A percentile compares a stretch with the other conserved stretches of the same genome.
Evolutionary conservation across 2,888 invertebrate species (phyloP).

Genomic region (Netelia virgata): DNA sequence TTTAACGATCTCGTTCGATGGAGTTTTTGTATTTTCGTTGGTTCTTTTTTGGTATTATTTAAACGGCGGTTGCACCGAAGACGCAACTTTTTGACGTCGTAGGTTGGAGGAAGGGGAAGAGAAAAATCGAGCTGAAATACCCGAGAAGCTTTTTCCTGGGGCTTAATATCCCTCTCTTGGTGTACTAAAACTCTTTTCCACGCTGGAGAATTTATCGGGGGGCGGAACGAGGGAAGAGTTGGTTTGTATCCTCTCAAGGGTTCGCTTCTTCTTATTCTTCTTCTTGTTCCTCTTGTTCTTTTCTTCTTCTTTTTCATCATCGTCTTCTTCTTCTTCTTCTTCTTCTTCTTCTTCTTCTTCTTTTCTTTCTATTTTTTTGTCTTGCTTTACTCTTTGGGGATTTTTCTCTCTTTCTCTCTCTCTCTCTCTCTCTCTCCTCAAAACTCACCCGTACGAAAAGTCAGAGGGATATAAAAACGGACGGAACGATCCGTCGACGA

Average conservation of each 20-base stretch:
- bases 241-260: conserved; percentile 42
- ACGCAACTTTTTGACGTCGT: not conserved
- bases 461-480: conserved; percentile 43
- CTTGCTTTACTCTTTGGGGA: not conserved
- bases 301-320: conserved; percentile 50
- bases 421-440: conserved; percentile 8
- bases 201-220: conserved; percentile 61
- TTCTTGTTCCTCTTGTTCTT: conserved; percentile 22
- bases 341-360: conserved; percentile 43
- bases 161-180: conserved; percentile 26
- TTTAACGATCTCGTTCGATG: too few species aligned
- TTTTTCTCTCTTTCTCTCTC: conserved; percentile 31
- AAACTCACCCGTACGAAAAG: conserved; percentile 41
- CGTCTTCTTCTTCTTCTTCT: conserved; percentile 28
- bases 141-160: not conserved
- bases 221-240: not conserved
- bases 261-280: conserved; percentile 53
- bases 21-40: too few species aligned
- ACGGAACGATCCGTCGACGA: conserved; percentile 54
- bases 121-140: conserved; percentile 23
- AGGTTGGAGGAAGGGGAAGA: not conserved
- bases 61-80: not conserved
- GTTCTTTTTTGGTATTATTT: not conserved
- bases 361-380: conserved; percentile 12
- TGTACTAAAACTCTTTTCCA: conserved; percentile 46